phyloP scores from a whole-genome alignment of 2,113 vertebrate species.

The Sceloporus undulatus region DNA sequence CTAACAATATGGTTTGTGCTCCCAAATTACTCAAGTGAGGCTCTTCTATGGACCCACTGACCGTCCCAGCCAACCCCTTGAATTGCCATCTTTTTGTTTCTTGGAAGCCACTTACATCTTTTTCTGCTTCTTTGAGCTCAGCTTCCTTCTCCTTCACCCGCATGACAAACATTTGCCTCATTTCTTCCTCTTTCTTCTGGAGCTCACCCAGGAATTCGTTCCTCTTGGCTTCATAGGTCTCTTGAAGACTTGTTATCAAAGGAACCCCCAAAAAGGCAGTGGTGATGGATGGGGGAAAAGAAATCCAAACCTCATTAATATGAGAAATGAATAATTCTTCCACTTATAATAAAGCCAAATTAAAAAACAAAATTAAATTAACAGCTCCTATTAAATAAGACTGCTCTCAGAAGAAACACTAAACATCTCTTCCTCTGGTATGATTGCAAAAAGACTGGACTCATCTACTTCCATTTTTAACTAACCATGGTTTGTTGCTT shows the following conservation, averaged over 20 bases:
- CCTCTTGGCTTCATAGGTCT: constrained; percentile 89
- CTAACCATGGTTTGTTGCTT: not conserved
- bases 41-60: not conserved
- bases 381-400: not conserved
- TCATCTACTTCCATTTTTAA: not conserved
- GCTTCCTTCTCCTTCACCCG: constrained; percentile 90
- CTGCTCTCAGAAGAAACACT: not conserved
- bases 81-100: not conserved
- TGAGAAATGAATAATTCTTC: not conserved
- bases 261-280: no score
- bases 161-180: constrained; percentile 93
- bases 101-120: constrained; percentile 78
- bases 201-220: constrained; percentile 89
- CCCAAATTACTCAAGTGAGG: not conserved
- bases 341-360: not conserved
- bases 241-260: constrained; percentile 81
- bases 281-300: not conserved
- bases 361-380: not conserved
- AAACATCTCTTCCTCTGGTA: not conserved
- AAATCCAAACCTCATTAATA: constrained; percentile 14
- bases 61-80: not conserved
- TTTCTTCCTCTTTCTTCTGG: constrained; percentile 89
- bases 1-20: not conserved
- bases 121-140: constrained; percentile 89
- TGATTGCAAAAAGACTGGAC: not conserved